Evolutionary conservation across 2,113 vertebrate species (phyloP).

Genomic region (Motacilla alba): DNA sequence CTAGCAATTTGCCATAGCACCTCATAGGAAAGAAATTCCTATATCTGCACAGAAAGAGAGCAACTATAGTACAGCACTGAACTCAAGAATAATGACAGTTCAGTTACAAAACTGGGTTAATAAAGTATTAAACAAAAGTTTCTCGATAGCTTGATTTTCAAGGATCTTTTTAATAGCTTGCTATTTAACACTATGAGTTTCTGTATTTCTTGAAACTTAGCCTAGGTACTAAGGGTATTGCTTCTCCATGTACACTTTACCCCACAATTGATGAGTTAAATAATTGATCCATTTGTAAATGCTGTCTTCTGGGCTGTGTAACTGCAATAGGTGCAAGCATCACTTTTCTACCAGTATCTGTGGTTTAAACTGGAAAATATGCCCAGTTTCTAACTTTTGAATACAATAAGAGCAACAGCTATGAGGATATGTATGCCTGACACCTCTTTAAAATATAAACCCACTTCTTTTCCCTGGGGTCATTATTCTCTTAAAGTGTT

Average conservation of each 20-base stretch:
- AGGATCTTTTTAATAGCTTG: background rate
- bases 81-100: background rate
- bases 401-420: background rate
- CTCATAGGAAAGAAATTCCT: background rate
- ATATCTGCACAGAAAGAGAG: background rate
- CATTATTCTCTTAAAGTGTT: background rate
- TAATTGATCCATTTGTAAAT: background rate
- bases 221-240: background rate
- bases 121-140: background rate
- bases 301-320: background rate
- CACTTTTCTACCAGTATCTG: background rate
- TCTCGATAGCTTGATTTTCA: background rate
- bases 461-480: rapidly evolving
- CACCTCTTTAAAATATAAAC: background rate
- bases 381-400: background rate
- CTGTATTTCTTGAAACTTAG: background rate
- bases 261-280: background rate
- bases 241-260: background rate
- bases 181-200: background rate
- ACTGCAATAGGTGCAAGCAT: background rate
- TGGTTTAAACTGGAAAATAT: background rate
- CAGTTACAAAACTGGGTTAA: background rate
- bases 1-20: background rate
- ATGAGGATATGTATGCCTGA: background rate
- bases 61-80: background rate